Conservation (phyloP, 2,797 vertebrate genomes). For the Furcifer pardalis region DNA sequence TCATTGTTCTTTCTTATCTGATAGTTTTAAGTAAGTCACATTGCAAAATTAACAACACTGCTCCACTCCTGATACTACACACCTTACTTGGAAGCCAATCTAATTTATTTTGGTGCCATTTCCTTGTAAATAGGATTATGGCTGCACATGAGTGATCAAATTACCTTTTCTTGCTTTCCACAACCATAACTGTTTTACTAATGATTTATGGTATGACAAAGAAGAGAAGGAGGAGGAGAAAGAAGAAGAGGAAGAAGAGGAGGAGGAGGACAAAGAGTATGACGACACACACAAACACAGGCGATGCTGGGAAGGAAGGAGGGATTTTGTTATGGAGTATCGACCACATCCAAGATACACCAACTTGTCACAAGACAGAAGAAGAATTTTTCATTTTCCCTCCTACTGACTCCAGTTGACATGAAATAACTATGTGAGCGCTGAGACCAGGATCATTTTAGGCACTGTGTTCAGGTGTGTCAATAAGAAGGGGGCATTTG, state of each 20-base stretch:
- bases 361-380: not conserved
- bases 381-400: not conserved
- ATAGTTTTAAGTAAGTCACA: not conserved
- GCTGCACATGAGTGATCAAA: not conserved
- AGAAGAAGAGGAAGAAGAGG: too few species aligned
- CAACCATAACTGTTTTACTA: not conserved
- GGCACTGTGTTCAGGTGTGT: not conserved
- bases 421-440: not conserved
- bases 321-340: not conserved
- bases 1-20: not conserved
- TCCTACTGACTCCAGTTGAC: too few species aligned
- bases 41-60: not conserved
- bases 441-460: not conserved
- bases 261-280: too few species aligned
- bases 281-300: too few species aligned
- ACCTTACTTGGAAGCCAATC: not conserved
- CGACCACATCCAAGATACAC: not conserved
- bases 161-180: not conserved
- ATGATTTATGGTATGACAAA: not conserved
- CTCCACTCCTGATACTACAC: not conserved
- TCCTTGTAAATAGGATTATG: conserved; percentile 10
- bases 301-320: too few species aligned
- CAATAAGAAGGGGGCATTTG: not conserved
- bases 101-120: not conserved
- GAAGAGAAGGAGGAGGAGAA: too few species aligned